Evolutionary conservation across 2,113 vertebrate genomes (phyloP), one percentile per base, ranked within the genome.

Genomic region (Datnioides undecimradiatus): DNA sequence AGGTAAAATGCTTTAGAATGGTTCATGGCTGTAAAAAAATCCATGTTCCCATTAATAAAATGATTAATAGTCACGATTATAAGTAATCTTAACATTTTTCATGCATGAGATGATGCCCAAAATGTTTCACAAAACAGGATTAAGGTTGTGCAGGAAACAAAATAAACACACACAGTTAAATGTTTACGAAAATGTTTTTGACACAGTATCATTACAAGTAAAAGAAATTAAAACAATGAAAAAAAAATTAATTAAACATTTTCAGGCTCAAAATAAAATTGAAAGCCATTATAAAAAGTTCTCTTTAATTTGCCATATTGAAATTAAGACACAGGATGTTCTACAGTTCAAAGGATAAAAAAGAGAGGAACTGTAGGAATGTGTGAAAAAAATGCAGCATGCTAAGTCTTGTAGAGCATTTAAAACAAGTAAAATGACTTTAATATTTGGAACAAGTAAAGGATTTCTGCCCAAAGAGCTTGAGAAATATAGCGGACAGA

Each of bases 1-100:
- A 99, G 96, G 98, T 98, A 76, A 46, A 68, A 34, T 7, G 13
- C 8, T 46, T 33, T 57, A 5, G 60, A 65, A 27, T 17, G 23
- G 31, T 19, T 36, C 27, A 40, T 2, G 1, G 1, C 6, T 45
- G 23, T 29, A 29, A 43, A 19, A 19, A 17, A n/a, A 14, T 8
- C 33, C 9, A 25, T 16, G 12, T 38, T 17, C 48, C 46, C 27
- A 10, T 8, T 8, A 46, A 7, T 7, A 29, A 19, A 2, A 23
- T 23, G 3, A 46, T 8, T 49, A 23, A 0, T 10, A 3, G 21
- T 34, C 5, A n/a, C n/a, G n/a, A n/a, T n/a, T n/a, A n/a, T n/a
- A n/a, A n/a, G n/a, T n/a, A n/a, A n/a, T n/a, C n/a, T n/a, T 45
- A 23, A 12, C 45, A 11, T 5, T 12, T 36, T 36, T 51, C 45